Conservation (phyloP, 2,113 vertebrate species). For the Eurypyga helias region DNA sequence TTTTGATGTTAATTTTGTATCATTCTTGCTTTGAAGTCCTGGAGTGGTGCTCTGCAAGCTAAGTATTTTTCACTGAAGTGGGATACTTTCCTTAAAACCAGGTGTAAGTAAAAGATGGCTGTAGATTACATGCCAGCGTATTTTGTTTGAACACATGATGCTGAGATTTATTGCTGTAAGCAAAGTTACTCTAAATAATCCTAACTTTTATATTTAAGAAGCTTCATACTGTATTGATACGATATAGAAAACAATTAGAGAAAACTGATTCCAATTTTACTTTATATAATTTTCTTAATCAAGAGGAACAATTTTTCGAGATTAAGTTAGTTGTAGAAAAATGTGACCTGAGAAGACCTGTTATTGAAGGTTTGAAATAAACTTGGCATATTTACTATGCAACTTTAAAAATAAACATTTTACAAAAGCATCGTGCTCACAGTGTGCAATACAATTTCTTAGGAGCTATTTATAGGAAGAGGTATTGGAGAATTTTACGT, state of each 20-base stretch:
- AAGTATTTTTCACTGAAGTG: slow-evolving; percentile 46
- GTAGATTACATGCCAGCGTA: not conserved
- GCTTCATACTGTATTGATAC: not conserved
- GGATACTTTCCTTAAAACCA: slow-evolving; percentile 30
- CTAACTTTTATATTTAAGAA: not conserved
- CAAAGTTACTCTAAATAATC: not conserved
- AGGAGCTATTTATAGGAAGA: not conserved
- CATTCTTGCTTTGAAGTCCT: slow-evolving; percentile 67
- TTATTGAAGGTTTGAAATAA: not conserved
- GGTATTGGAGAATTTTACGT: not conserved
- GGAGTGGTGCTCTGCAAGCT: slow-evolving; percentile 33
- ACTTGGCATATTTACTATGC: not conserved
- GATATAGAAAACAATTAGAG: not conserved
- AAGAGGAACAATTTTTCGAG: not conserved
- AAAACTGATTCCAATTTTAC: not conserved
- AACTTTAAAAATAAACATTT: not conserved
- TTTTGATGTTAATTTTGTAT: slow-evolving; percentile 70
- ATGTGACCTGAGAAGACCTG: not conserved
- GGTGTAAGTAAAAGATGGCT: not conserved
- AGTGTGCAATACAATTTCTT: not conserved
- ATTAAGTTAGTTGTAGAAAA: not conserved
- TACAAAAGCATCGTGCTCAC: not conserved
- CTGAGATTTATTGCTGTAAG: slow-evolving; percentile 1
- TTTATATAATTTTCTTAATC: not conserved
- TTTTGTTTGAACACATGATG: not conserved